A percentile compares a stretch with the other conserved stretches of the same genome.
phyloP scores from a whole-genome alignment of 2,113 vertebrate genomes.

The Gymnogyps californianus region DNA sequence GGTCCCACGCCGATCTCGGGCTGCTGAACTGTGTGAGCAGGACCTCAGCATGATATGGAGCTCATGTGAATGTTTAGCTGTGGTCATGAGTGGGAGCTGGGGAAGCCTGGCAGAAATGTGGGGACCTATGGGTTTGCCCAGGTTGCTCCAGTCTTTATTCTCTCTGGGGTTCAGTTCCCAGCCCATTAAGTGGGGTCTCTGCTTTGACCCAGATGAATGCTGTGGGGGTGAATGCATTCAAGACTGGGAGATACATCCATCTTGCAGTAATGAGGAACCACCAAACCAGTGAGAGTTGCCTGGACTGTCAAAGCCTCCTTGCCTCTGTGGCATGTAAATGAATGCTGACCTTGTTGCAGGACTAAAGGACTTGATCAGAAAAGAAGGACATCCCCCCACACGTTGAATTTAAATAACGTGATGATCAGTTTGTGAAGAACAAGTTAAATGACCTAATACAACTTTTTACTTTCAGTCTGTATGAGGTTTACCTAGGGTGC shows the following conservation, averaged over 20 bases:
- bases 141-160: neutral
- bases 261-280: neutral
- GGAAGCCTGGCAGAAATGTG: neutral
- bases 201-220: neutral
- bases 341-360: neutral
- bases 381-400: neutral
- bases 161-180: neutral
- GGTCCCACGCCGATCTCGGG: rapidly evolving
- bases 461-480: neutral
- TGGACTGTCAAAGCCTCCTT: neutral
- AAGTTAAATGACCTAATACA: neutral
- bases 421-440: neutral
- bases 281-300: neutral
- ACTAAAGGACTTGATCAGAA: neutral
- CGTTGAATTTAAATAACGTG: neutral
- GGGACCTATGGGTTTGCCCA: neutral
- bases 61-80: neutral
- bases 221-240: neutral
- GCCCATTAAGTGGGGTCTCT: neutral
- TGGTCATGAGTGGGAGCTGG: neutral
- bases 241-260: neutral
- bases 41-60: neutral
- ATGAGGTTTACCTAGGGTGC: neutral
- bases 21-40: neutral
- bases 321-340: neutral